Conservation (phyloP, 2,113 vertebrate genomes). For the Chionomys nivalis region DNA sequence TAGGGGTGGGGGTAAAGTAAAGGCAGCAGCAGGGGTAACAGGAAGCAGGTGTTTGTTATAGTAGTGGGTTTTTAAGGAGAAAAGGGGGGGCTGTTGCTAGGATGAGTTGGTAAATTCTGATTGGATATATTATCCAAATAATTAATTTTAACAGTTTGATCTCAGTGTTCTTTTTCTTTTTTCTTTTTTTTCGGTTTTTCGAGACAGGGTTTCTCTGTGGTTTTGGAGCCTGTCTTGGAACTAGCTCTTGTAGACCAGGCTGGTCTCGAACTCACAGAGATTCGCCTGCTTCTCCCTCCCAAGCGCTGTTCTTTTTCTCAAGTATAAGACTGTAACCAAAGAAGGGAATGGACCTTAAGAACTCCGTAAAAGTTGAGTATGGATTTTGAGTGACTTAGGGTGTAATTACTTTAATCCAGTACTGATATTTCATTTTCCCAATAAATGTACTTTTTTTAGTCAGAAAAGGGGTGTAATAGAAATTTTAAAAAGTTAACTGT, state of each 20-base stretch:
- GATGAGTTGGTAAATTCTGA: background rate
- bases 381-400: background rate
- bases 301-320: background rate
- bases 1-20: background rate
- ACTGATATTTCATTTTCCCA: background rate
- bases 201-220: too few relatives aligned
- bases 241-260: too few relatives aligned
- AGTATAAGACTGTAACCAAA: background rate
- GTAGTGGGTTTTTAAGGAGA: background rate
- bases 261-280: too few relatives aligned
- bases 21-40: background rate
- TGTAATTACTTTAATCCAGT: background rate
- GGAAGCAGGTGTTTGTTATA: background rate
- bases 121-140: background rate
- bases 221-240: too few relatives aligned
- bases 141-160: background rate
- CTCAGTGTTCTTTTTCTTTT: background rate
- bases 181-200: too few relatives aligned
- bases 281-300: too few relatives aligned
- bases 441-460: background rate
- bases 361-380: background rate
- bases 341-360: background rate
- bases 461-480: background rate
- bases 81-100: background rate
- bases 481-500: background rate